Evolutionary conservation across 1,140 invertebrate species (phyloP).

Genomic region (Papilio helenus): DNA sequence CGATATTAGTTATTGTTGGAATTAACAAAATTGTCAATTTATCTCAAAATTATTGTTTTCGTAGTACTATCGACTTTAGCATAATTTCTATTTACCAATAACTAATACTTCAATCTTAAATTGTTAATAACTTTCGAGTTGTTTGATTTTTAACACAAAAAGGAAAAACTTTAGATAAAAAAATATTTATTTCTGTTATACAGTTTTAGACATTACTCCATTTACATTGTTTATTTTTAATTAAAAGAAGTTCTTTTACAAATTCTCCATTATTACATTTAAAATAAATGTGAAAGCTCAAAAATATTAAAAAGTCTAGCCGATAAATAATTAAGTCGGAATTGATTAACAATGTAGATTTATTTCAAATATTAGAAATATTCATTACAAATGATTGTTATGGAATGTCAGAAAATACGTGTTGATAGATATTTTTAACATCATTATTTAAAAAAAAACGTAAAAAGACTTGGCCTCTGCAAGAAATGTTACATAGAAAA

Average conservation of each 20-base stretch:
- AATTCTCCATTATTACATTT: constrained; percentile 35
- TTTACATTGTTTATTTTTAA: constrained; percentile 10
- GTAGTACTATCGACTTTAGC: constrained; percentile 17
- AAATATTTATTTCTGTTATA: constrained; percentile 31
- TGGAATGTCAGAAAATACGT: background rate
- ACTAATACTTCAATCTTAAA: background rate
- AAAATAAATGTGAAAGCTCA: constrained; percentile 44
- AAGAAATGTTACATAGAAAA: background rate
- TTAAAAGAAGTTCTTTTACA: constrained; percentile 3
- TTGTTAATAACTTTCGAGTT: constrained; percentile 25
- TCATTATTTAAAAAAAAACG: too few species aligned
- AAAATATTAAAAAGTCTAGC: constrained; percentile 43
- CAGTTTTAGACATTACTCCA: constrained; percentile 27
- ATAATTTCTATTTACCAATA: constrained; percentile 20
- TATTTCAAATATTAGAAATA: background rate
- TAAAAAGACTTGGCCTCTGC: background rate
- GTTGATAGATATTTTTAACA: background rate
- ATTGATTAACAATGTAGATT: constrained; percentile 25
- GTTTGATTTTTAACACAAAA: constrained; percentile 1
- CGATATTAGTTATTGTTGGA: background rate
- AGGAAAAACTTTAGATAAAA: constrained; percentile 24
- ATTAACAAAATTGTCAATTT: background rate
- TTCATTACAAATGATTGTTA: constrained; percentile 17
- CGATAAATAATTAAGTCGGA: constrained; percentile 39
- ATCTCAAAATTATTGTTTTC: background rate